phyloP scores from a whole-genome alignment of 2,113 vertebrate species.

The Callipepla squamata region DNA sequence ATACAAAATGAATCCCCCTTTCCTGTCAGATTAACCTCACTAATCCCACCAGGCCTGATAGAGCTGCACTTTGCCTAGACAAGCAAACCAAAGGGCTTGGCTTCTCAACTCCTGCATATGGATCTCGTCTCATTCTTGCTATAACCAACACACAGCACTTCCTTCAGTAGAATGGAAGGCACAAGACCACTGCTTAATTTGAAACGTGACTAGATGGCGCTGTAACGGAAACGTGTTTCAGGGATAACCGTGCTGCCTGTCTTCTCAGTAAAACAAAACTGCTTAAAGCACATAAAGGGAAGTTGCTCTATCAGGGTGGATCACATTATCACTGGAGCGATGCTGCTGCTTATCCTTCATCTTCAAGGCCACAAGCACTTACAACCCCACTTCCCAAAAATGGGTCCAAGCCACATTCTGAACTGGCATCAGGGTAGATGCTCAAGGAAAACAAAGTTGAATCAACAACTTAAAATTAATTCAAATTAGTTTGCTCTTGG shows the following conservation, averaged over 20 bases:
- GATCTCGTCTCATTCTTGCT: not conserved
- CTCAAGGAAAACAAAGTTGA: not conserved
- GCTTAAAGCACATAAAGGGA: not conserved
- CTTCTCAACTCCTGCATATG: not conserved
- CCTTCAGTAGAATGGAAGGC: not conserved
- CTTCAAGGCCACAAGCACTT: not conserved
- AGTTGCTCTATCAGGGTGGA: not conserved
- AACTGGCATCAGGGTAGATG: not conserved
- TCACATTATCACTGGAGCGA: not conserved
- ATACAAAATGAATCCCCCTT: fast-evolving
- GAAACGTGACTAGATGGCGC: not conserved
- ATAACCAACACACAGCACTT: not conserved
- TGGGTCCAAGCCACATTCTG: not conserved
- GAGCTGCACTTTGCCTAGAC: not conserved
- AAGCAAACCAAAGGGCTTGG: not conserved
- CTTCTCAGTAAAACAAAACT: not conserved
- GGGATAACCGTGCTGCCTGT: not conserved
- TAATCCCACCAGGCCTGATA: not conserved
- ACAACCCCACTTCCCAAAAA: not conserved
- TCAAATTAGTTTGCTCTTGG: not conserved
- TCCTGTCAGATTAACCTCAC: not conserved
- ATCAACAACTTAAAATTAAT: not conserved
- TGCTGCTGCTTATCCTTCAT: not conserved
- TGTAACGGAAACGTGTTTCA: fast-evolving
- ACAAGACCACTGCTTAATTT: not conserved